Evolutionary conservation across 2,113 vertebrate genomes (phyloP).

Genomic region (Nycticorax nycticorax): DNA sequence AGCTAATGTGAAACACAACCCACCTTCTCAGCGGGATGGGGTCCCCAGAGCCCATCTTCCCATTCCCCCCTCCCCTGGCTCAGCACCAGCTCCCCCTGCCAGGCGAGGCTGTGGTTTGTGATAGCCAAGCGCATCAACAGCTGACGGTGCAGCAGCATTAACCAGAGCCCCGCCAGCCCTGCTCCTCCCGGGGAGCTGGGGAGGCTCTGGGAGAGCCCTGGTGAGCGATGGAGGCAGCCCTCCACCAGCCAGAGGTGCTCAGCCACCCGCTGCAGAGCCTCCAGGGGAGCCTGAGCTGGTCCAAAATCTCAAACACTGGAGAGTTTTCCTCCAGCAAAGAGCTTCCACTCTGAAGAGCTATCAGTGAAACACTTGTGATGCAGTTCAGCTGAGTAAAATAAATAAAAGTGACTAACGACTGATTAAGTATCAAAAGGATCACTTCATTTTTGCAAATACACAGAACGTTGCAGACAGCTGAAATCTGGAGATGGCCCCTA

Average conservation of each 20-base stretch:
- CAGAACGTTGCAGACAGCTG: neutral
- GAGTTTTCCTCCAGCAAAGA: neutral
- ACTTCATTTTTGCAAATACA: neutral
- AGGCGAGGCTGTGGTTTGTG: neutral
- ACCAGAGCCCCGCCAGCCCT: neutral
- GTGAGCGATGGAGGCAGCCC: neutral
- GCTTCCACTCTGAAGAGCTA: neutral
- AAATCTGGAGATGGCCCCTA: neutral
- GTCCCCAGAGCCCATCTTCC: slow-evolving; percentile 25
- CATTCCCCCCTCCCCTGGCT: neutral
- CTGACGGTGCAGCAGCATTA: neutral
- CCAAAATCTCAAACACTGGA: neutral
- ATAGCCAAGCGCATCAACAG: neutral
- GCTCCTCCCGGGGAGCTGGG: neutral
- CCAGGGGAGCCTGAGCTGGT: neutral
- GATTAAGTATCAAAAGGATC: slow-evolving; percentile 58
- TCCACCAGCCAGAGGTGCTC: neutral
- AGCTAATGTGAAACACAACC: slow-evolving; percentile 46
- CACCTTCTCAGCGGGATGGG: neutral
- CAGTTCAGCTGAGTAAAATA: slow-evolving; percentile 47
- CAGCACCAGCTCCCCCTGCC: neutral
- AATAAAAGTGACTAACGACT: slow-evolving; percentile 43
- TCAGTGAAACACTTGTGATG: slow-evolving; percentile 22
- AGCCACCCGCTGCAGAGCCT: neutral
- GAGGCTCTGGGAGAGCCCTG: neutral